Conservation (phyloP, 2,113 vertebrate species). For the Paedocypris sp. region DNA sequence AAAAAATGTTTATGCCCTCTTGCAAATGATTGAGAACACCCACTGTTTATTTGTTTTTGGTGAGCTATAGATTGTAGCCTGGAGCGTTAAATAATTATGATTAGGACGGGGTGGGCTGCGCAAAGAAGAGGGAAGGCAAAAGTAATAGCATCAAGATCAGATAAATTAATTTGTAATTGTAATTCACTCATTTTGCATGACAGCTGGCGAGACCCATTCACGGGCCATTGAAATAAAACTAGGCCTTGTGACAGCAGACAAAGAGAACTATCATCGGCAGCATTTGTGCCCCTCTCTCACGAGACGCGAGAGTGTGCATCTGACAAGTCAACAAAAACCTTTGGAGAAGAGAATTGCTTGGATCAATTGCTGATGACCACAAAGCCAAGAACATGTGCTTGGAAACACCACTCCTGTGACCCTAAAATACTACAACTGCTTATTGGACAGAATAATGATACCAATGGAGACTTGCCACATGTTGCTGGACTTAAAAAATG, state of each 20-base stretch:
- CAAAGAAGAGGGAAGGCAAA: slow-evolving; percentile 44
- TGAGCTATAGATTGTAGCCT: slow-evolving; percentile 70
- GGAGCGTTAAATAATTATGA: slow-evolving; percentile 73
- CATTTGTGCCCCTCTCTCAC: slow-evolving; percentile 60
- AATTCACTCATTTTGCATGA: slow-evolving; percentile 71
- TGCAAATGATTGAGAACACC: slow-evolving; percentile 66
- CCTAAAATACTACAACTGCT: background rate
- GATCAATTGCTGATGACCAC: slow-evolving; percentile 69
- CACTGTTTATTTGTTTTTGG: slow-evolving; percentile 75
- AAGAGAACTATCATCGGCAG: slow-evolving; percentile 68
- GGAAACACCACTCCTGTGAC: background rate
- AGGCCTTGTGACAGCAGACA: slow-evolving; percentile 72
- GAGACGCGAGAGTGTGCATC: slow-evolving; percentile 69
- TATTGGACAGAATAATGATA: background rate
- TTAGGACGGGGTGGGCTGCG: slow-evolving; percentile 33
- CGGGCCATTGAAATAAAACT: slow-evolving; percentile 56
- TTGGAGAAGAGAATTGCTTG: slow-evolving; percentile 29
- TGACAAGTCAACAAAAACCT: slow-evolving; percentile 77
- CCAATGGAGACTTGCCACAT: background rate
- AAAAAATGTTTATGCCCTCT: slow-evolving; percentile 53
- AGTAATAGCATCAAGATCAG: slow-evolving; percentile 72
- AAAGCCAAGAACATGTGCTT: slow-evolving; percentile 71
- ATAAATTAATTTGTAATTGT: slow-evolving; percentile 79
- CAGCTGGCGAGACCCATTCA: slow-evolving; percentile 71
- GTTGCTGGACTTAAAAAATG: background rate